A percentile compares a stretch with the other conserved stretches of the same genome.
phyloP scores from a whole-genome alignment of 2,888 invertebrate species.

The Hypsopygia costalis region DNA sequence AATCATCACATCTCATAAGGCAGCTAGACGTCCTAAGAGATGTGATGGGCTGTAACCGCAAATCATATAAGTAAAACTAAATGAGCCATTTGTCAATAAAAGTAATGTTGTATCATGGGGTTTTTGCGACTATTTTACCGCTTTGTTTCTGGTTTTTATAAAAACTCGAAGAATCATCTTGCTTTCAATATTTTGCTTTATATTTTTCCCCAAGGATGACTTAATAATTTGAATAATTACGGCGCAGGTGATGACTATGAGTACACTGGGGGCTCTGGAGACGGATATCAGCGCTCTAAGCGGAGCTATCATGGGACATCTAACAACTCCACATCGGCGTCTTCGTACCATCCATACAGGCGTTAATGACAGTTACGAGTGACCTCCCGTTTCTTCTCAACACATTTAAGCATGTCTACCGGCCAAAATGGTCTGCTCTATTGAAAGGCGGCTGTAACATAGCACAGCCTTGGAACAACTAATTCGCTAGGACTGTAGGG shows the following conservation, averaged over 20 bases:
- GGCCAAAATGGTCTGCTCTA: no score
- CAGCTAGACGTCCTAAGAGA: no score
- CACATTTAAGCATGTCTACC: background rate
- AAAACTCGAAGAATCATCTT: background rate
- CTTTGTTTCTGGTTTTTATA: background rate
- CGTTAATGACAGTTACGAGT: conserved; percentile 49
- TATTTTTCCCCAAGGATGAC: conserved; percentile 8
- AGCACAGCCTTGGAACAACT: no score
- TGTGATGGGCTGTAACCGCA: no score
- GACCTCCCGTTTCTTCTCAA: background rate
- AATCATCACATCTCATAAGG: no score
- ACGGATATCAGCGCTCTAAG: conserved; percentile 70
- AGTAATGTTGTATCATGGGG: no score
- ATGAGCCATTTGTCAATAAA: no score
- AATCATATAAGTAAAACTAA: no score
- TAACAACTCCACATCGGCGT: conserved; percentile 53
- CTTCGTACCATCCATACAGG: conserved; percentile 74
- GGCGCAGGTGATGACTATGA: conserved; percentile 70
- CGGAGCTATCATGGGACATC: conserved; percentile 63
- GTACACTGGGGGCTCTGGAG: conserved; percentile 72
- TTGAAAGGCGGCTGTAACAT: no score
- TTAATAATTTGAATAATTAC: no score
- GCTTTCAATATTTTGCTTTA: conserved; percentile 26
- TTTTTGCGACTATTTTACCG: no score
- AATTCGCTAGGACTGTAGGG: no score